Percentiles rank a stretch among this genome's conserved stretches.
Conservation (phyloP, 2,113 vertebrate genomes). For the Mus pahari region DNA sequence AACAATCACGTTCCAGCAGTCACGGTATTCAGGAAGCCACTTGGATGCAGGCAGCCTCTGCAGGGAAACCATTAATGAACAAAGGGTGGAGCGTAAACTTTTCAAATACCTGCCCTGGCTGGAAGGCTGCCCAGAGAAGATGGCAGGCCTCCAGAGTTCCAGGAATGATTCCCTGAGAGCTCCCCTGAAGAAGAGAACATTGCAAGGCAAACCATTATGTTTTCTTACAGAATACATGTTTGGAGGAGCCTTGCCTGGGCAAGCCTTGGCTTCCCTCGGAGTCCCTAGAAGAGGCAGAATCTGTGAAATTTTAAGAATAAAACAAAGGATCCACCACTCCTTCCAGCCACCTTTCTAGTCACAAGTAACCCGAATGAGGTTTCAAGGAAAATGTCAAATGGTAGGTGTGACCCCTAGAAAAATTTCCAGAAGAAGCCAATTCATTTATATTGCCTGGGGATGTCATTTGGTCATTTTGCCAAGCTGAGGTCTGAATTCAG, state of each 20-base stretch:
- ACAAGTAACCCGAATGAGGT: not conserved
- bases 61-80: slow-evolving; percentile 36
- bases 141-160: not conserved
- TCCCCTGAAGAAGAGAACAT: not conserved
- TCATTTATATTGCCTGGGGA: not conserved
- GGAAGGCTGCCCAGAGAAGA: slow-evolving; percentile 62
- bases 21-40: not conserved
- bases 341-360: not conserved
- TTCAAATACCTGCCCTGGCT: not conserved
- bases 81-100: not conserved
- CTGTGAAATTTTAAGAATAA: not conserved
- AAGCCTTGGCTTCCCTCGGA: not conserved
- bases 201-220: not conserved
- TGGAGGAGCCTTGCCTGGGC: not conserved
- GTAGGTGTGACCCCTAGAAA: not conserved
- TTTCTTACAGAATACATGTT: not conserved
- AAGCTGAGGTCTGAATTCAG: not conserved
- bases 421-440: not conserved
- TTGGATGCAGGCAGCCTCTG: not conserved
- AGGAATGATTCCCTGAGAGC: not conserved
- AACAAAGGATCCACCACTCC: not conserved
- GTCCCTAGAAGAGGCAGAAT: not conserved
- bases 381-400: not conserved
- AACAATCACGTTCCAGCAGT: not conserved
- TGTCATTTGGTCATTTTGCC: not conserved